A percentile compares a stretch with the other conserved stretches of the same genome.
Conservation (phyloP, 2,888 invertebrate genomes). For the Salticus scenicus region DNA sequence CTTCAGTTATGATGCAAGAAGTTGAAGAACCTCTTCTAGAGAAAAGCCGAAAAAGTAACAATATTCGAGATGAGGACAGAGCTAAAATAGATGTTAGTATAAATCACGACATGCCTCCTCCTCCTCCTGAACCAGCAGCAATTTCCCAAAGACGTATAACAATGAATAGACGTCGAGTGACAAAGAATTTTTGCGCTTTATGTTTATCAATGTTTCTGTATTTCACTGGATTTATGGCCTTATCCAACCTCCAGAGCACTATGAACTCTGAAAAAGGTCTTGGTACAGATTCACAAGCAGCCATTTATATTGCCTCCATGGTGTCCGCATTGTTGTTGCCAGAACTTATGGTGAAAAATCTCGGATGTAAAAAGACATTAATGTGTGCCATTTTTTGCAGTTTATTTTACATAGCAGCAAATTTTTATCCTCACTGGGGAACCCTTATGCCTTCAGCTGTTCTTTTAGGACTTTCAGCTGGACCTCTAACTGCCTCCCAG, state of each 20-base stretch:
- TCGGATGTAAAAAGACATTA: constrained; percentile 69
- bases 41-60: not conserved
- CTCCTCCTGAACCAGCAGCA: not conserved
- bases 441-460: constrained; percentile 63
- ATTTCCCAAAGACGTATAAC: not conserved
- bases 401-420: constrained; percentile 64
- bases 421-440: constrained; percentile 56
- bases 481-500: constrained; percentile 66
- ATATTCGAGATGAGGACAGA: not conserved
- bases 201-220: constrained; percentile 67
- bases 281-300: constrained; percentile 91
- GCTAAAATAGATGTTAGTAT: not conserved
- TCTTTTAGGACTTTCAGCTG: constrained; percentile 65
- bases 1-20: not conserved
- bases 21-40: not conserved
- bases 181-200: constrained; percentile 69
- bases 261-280: constrained; percentile 81
- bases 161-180: constrained; percentile 76
- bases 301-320: constrained; percentile 87
- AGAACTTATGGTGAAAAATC: constrained; percentile 74
- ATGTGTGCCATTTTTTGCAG: constrained; percentile 55
- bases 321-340: constrained; percentile 98
- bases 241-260: constrained; percentile 70
- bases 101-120: no score
- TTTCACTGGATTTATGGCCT: constrained; percentile 69